A percentile compares a stretch with the other conserved stretches of the same genome.
These are phyloP conservation scores for Mugil cephalus DNA, from an alignment of 2,113 vertebrate species.

Conservation along the genomic window DNA sequence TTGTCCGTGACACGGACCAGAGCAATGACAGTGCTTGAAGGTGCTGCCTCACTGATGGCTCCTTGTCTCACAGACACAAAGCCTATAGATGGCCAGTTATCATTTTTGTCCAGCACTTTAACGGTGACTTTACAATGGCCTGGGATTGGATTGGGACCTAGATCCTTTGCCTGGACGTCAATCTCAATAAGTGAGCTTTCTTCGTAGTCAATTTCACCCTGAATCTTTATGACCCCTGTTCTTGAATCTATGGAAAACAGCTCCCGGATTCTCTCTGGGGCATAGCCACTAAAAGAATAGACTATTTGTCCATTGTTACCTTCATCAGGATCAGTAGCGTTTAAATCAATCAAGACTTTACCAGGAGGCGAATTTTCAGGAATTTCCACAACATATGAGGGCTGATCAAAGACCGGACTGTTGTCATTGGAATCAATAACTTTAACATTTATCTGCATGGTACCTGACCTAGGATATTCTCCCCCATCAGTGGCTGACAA, in stretches of 20 bases:
- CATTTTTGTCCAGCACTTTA: slow-evolving; percentile 95
- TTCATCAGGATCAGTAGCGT: slow-evolving; percentile 96
- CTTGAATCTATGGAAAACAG: slow-evolving; percentile 97
- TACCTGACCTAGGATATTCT: slow-evolving; percentile 93
- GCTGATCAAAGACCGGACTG: slow-evolving; percentile 94
- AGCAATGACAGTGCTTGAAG: slow-evolving; percentile 95
- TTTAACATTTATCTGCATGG: slow-evolving; percentile 96
- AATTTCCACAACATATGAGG: slow-evolving; percentile 95
- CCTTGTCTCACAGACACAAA: slow-evolving; percentile 98
- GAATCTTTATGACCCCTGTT: slow-evolving; percentile 95
- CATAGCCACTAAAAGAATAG: slow-evolving; percentile 96
- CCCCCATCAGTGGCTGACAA: slow-evolving; percentile 96
- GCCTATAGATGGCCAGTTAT: slow-evolving; percentile 96
- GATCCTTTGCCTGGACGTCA: slow-evolving; percentile 95
- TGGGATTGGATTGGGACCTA: slow-evolving; percentile 97
- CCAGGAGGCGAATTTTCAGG: slow-evolving; percentile 94
- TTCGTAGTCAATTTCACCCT: slow-evolving; percentile 97
- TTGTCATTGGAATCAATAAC: slow-evolving; percentile 99
- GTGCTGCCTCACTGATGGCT: slow-evolving; percentile 96
- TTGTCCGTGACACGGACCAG: slow-evolving; percentile 96
- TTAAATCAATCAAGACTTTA: slow-evolving; percentile 93
- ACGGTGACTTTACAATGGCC: slow-evolving; percentile 99
- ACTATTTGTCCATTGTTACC: slow-evolving; percentile 96
- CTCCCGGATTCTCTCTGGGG: slow-evolving; percentile 93
- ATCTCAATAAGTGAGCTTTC: slow-evolving; percentile 96